Evolutionary conservation across 1,140 invertebrate genomes (phyloP).

Genomic region (Heliconius congener): DNA sequence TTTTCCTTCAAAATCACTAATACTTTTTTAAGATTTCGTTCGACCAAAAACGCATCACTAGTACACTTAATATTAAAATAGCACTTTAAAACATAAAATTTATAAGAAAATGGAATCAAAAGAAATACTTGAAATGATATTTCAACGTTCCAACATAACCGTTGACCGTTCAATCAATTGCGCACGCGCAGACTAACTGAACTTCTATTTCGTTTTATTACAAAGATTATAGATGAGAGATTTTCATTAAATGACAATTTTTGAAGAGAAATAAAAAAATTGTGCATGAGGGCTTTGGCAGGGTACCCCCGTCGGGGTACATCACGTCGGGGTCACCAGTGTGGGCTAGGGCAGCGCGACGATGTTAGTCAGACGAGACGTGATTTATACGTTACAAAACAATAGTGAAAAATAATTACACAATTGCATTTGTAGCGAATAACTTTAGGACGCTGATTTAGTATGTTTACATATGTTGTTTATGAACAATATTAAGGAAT

Average conservation of each 20-base stretch:
- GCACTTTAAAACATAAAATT: neutral
- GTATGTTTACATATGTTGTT: too few relatives aligned
- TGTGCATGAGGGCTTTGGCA: neutral
- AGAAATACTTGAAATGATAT: neutral
- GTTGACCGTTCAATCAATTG: slow-evolving; percentile 15
- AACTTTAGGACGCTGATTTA: too few relatives aligned
- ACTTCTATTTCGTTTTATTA: neutral
- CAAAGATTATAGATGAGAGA: neutral
- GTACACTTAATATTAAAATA: neutral
- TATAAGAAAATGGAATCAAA: neutral
- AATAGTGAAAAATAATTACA: too few relatives aligned
- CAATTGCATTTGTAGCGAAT: too few relatives aligned
- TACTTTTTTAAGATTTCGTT: neutral
- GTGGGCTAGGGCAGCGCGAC: too few relatives aligned
- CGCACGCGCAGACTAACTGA: slow-evolving; percentile 19
- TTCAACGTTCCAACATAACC: neutral
- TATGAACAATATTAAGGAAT: too few relatives aligned
- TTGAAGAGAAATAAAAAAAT: neutral
- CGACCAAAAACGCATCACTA: neutral
- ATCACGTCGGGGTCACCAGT: too few relatives aligned
- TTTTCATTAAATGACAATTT: neutral
- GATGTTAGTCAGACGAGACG: too few relatives aligned
- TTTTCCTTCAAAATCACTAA: neutral
- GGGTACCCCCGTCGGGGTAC: too few relatives aligned
- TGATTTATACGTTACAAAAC: too few relatives aligned